phyloP scores from a whole-genome alignment of 2,113 vertebrate genomes.

The Rhea americana region DNA sequence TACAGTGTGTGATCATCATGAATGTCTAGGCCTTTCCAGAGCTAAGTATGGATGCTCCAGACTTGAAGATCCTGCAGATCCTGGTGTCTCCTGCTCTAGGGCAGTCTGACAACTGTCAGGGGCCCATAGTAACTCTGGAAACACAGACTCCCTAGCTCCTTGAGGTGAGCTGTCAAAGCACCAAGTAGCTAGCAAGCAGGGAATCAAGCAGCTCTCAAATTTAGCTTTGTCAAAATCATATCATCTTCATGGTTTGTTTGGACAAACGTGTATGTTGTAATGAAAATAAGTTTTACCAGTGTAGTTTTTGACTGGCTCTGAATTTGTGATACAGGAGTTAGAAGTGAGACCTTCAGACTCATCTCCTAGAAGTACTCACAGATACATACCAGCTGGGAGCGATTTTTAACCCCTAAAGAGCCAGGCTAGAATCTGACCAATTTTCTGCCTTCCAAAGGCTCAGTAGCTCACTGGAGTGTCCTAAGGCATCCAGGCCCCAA shows the following conservation, averaged over 20 bases:
- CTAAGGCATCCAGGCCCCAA: background rate
- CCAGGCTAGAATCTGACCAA: accelerated
- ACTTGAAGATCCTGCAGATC: background rate
- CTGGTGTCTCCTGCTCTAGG: background rate
- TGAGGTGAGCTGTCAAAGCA: background rate
- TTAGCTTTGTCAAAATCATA: background rate
- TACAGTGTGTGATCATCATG: background rate
- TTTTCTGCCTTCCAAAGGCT: background rate
- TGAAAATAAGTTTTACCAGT: background rate
- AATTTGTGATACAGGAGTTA: background rate
- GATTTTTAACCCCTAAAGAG: background rate
- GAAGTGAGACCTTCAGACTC: background rate
- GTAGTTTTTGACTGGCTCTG: background rate
- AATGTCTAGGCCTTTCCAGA: background rate
- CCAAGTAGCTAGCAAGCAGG: background rate
- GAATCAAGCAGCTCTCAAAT: background rate
- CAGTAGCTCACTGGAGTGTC: background rate
- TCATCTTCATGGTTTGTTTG: background rate
- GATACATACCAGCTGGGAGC: background rate
- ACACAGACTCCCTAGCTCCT: background rate
- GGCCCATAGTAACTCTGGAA: background rate
- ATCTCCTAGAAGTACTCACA: background rate
- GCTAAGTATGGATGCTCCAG: background rate
- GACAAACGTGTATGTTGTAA: background rate
- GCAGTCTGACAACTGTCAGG: background rate